Evolutionary conservation across 2,888 invertebrate species (phyloP), one percentile per base, ranked within the genome.

Genomic region (Macrophya annulata): DNA sequence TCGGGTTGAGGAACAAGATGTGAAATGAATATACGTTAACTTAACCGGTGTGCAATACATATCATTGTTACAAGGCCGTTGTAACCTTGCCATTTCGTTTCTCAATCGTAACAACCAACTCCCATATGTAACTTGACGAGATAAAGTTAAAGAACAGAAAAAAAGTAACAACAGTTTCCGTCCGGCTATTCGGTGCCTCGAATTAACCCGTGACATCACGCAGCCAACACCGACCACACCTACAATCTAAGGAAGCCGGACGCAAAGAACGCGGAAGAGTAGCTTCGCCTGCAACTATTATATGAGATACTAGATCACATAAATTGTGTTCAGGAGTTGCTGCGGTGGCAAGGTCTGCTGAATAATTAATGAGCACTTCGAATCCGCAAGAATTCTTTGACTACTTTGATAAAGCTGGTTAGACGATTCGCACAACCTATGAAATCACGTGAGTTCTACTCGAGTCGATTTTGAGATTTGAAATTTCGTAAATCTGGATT

Each of bases 351-450:
- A 89, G 87, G 86, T 85, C 87, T 88, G 72, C 48, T 86, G 87
- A 88, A 89, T 89, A 89, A 88, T 88, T 88, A 87, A 89, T 87
- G 68, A 55, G 82, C 76, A 48, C 81, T 86, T 83, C 85, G 86
- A 85, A 87, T 88, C 86, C 84, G 85, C 68, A 62, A 51, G 82
- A 82, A 83, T 71, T 71, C 59, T 81, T 62, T 21, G 55, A 59
- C 8, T n/a, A 12, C 12, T 17, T 43, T 5, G 45, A 65, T 37
- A 17, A 62, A 48, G n/a, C 12, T 10, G 55, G 51, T 55, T 31
- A 37, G 31, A 37, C 15, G 45, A 77, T 45, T 74, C 43, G 25
- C 43, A 12, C 45, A 17, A 74, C 10, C 31, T 31, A 15, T 45
- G 25, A 10, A 25, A 74, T 21, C 45, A 4, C 21, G 8, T 17